A percentile compares a stretch with the other conserved stretches of the same genome.
phyloP scores from a whole-genome alignment of 2,888 invertebrate species.

The Eurytoma adleriae region DNA sequence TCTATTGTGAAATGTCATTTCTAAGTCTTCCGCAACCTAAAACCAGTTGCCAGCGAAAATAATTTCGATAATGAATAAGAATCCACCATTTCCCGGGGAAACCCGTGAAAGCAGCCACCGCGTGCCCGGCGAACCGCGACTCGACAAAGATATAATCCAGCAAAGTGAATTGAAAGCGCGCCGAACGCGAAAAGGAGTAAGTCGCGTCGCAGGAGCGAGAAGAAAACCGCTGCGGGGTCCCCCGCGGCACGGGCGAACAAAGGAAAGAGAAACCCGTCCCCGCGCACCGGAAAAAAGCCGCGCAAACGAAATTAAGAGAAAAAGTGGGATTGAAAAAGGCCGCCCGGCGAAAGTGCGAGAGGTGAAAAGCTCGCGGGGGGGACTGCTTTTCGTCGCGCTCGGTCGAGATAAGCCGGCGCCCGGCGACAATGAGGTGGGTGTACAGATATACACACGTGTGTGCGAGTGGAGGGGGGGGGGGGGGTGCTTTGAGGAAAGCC shows the following conservation, averaged over 20 bases:
- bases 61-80: too few relatives aligned
- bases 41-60: too few relatives aligned
- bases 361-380: background rate
- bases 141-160: constrained; percentile 27
- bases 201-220: too few relatives aligned
- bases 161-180: constrained; percentile 35
- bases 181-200: background rate
- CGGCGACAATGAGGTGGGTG: background rate
- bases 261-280: background rate
- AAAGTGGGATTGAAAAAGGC: constrained; percentile 32
- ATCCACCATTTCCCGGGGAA: too few relatives aligned
- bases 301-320: constrained; percentile 34
- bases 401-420: background rate
- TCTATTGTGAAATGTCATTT: too few relatives aligned
- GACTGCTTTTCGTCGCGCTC: background rate
- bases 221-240: background rate
- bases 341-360: background rate
- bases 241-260: background rate
- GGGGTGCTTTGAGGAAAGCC: too few relatives aligned
- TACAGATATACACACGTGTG: too few relatives aligned
- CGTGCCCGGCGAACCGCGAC: background rate
- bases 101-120: too few relatives aligned
- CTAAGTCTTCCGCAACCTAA: too few relatives aligned
- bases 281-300: background rate
- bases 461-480: too few relatives aligned